Evolutionary conservation across 2,888 invertebrate genomes (phyloP).

Genomic region (Rhabditophanes sp.): DNA sequence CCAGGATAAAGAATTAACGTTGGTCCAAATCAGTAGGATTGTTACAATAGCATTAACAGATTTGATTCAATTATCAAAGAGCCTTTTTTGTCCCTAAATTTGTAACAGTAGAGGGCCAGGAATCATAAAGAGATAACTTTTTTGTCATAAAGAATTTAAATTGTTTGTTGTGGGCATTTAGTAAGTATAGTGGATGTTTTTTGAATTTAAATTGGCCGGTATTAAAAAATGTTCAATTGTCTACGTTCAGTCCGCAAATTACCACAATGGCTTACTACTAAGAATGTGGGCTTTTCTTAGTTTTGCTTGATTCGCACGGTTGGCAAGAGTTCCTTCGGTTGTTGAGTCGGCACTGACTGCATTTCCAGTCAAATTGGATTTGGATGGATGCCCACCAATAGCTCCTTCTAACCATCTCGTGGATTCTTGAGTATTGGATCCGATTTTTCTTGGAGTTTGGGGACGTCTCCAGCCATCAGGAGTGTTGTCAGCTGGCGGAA

Average conservation of each 20-base stretch:
- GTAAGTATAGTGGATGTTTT: neutral
- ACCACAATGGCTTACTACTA: conserved; percentile 37
- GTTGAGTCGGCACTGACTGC: conserved; percentile 28
- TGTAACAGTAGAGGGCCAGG: too few relatives aligned
- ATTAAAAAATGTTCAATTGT: neutral
- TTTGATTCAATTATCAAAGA: too few relatives aligned
- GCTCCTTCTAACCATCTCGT: conserved; percentile 28
- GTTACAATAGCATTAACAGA: too few relatives aligned
- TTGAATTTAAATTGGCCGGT: neutral
- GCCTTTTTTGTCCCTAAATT: too few relatives aligned
- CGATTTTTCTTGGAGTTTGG: conserved; percentile 27
- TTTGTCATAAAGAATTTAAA: neutral
- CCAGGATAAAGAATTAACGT: too few relatives aligned
- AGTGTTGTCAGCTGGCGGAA: conserved; percentile 12
- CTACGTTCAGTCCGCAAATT: conserved; percentile 3
- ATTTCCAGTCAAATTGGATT: conserved; percentile 22
- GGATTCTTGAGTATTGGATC: conserved; percentile 18
- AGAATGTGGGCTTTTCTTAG: conserved; percentile 32
- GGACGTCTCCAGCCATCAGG: conserved; percentile 38
- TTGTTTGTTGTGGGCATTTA: neutral
- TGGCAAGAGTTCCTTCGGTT: conserved; percentile 31
- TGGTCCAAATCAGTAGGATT: too few relatives aligned
- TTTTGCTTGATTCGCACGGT: conserved; percentile 26
- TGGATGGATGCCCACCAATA: conserved; percentile 27
- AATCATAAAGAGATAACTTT: too few relatives aligned